phyloP scores from a whole-genome alignment of 2,888 invertebrate genomes.

The Cremastinae sp. region DNA sequence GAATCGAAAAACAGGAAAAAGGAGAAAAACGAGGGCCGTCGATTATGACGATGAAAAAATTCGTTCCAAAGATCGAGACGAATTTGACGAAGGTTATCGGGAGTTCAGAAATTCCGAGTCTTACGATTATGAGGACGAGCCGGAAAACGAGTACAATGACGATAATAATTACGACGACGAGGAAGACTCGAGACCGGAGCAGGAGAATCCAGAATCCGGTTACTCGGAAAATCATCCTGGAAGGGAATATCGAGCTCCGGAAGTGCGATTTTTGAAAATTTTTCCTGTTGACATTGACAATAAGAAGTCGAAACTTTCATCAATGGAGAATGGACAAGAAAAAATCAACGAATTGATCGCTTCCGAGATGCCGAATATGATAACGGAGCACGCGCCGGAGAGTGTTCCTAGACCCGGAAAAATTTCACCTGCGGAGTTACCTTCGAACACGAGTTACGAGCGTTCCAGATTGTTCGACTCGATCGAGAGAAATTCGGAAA shows the following conservation, averaged over 20 bases:
- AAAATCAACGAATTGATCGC: constrained; percentile 38
- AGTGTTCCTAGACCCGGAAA: constrained; percentile 30
- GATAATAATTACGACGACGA: neutral
- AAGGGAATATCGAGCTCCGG: constrained; percentile 14
- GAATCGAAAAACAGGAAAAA: constrained; percentile 14
- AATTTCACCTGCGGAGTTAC: constrained; percentile 47
- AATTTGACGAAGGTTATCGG: constrained; percentile 20
- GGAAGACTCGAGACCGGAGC: neutral
- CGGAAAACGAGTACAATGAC: constrained; percentile 20
- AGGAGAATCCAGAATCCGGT: neutral
- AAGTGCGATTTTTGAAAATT: constrained; percentile 52
- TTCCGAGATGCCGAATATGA: constrained; percentile 53
- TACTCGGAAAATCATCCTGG: neutral
- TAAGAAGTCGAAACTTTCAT: constrained; percentile 1
- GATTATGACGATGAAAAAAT: constrained; percentile 32
- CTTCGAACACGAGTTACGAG: constrained; percentile 6
- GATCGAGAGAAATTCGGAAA: neutral
- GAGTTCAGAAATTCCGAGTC: constrained; percentile 11
- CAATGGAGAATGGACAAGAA: neutral
- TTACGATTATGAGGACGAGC: constrained; percentile 10
- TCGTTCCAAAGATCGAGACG: neutral
- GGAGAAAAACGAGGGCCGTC: neutral
- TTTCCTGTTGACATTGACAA: constrained; percentile 46
- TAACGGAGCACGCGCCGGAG: constrained; percentile 13
- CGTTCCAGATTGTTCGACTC: neutral